phyloP scores from a whole-genome alignment of 1,140 invertebrate genomes.

The Bilobella aurantiaca region DNA sequence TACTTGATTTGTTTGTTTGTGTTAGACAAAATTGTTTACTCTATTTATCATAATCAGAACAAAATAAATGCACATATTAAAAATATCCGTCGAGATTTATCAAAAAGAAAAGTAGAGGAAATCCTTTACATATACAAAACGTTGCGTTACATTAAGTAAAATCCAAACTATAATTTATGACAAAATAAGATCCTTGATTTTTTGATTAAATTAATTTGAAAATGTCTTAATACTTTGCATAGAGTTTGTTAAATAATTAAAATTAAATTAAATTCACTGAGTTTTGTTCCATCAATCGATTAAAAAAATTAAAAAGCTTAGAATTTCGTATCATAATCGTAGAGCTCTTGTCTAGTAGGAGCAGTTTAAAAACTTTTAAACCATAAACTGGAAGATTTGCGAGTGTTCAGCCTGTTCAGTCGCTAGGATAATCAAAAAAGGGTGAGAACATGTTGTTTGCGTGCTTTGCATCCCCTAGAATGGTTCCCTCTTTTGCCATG shows the following conservation, averaged over 20 bases:
- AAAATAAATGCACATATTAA: neutral
- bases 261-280: neutral
- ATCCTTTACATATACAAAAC: neutral
- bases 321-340: too few species aligned
- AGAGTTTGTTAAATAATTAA: neutral
- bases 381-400: neutral
- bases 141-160: neutral
- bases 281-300: too few species aligned
- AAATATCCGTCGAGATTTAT: neutral
- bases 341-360: too few species aligned
- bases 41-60: neutral
- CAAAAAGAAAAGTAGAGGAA: neutral
- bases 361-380: neutral
- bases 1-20: neutral
- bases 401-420: too few species aligned
- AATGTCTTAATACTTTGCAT: neutral
- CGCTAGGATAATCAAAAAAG: neutral
- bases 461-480: neutral
- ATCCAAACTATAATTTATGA: neutral
- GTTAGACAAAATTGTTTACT: neutral
- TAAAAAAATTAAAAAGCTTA: too few species aligned
- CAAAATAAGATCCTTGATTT: neutral
- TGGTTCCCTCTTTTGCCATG: neutral
- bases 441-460: neutral
- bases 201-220: too few species aligned